phyloP scores from a whole-genome alignment of 2,888 invertebrate genomes.

The Sycophila texana region DNA sequence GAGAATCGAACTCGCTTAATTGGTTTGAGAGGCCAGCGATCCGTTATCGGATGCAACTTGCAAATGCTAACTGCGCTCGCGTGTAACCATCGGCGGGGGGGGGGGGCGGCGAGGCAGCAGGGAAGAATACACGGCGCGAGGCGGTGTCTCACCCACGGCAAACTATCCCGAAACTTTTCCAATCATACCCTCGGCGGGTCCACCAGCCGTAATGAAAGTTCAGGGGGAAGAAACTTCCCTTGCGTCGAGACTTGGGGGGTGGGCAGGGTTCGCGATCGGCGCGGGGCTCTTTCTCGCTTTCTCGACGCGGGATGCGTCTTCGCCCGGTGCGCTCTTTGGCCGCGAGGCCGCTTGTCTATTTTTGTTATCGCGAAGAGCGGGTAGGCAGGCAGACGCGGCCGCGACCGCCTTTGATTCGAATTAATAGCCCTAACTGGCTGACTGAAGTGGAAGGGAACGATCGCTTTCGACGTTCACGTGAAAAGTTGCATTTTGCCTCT shows the following conservation, averaged over 20 bases:
- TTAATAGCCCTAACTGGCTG: conserved; percentile 27
- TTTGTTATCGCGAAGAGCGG: neutral
- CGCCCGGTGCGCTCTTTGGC: neutral
- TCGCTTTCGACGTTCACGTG: neutral
- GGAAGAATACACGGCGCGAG: conserved; percentile 26
- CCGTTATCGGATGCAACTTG: conserved; percentile 30
- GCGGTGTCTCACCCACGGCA: neutral
- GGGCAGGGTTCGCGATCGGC: no score
- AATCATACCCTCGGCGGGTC: conserved; percentile 65
- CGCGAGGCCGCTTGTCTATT: neutral
- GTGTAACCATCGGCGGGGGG: conserved; percentile 4
- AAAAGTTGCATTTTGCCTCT: neutral
- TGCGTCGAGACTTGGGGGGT: conserved; percentile 50
- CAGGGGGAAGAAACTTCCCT: conserved; percentile 61
- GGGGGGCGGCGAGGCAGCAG: neutral
- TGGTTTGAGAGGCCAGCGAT: conserved; percentile 2
- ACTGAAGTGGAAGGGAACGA: conserved; percentile 16
- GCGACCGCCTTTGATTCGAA: conserved; percentile 42
- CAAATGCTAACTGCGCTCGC: conserved; percentile 29
- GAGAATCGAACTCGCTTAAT: conserved; percentile 39
- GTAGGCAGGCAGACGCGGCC: conserved; percentile 33
- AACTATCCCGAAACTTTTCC: conserved; percentile 66
- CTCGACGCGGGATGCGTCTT: conserved; percentile 2
- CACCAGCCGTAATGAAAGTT: conserved; percentile 67
- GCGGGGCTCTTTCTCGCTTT: conserved; percentile 1